Conservation (phyloP, 2,113 vertebrate species). For the Egretta garzetta region DNA sequence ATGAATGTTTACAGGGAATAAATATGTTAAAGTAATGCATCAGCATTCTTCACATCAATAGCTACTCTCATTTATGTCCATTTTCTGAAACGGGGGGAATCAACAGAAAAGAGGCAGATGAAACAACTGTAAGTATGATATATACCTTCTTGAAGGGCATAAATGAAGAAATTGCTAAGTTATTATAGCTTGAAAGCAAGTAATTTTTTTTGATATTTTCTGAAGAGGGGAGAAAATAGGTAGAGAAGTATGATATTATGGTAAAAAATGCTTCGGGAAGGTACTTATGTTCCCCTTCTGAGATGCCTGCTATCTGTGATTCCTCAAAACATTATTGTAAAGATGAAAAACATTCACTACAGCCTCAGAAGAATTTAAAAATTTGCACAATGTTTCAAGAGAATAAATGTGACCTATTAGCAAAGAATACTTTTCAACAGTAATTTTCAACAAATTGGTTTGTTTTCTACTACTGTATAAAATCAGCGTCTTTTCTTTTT, state of each 20-base stretch:
- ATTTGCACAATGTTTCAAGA: constrained; percentile 64
- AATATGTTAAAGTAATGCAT: background rate
- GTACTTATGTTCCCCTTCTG: constrained; percentile 61
- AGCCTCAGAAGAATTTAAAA: constrained; percentile 39
- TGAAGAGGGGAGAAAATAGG: constrained; percentile 19
- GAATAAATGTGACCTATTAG: constrained; percentile 32
- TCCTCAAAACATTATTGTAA: constrained; percentile 51
- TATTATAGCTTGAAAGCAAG: constrained; percentile 68
- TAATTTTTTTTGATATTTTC: constrained; percentile 38
- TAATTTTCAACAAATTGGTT: constrained; percentile 41
- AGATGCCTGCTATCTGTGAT: constrained; percentile 63
- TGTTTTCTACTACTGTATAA: constrained; percentile 16
- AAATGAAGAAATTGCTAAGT: constrained; percentile 64
- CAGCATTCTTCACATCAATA: background rate
- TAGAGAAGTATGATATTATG: constrained; percentile 64
- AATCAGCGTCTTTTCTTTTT: background rate
- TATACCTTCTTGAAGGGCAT: constrained; percentile 49
- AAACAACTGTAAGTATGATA: background rate
- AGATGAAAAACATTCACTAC: constrained; percentile 36
- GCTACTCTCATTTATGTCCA: constrained; percentile 6
- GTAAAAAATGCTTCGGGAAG: constrained; percentile 60
- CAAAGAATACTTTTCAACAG: constrained; percentile 21
- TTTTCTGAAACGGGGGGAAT: background rate
- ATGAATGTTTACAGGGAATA: background rate
- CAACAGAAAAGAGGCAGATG: background rate